phyloP scores from a whole-genome alignment of 2,113 vertebrate genomes.

The Brachyistius frenatus region DNA sequence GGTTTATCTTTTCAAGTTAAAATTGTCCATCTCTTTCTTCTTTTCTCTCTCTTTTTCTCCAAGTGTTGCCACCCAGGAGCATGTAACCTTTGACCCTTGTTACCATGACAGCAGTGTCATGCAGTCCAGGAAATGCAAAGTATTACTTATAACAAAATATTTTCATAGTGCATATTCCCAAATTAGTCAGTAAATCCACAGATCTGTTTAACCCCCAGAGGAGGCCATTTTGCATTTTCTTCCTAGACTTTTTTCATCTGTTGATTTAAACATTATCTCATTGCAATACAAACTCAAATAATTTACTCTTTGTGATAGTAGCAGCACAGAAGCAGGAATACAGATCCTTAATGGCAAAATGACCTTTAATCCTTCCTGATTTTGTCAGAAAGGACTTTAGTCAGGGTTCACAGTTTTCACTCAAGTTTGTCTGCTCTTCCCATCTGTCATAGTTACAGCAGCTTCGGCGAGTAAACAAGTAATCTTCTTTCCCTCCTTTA shows the following conservation, averaged over 20 bases:
- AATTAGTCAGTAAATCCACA: not conserved
- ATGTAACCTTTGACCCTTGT: conserved; percentile 46
- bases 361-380: conserved; percentile 10
- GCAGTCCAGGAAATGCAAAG: conserved; percentile 9
- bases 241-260: not conserved
- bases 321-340: not conserved
- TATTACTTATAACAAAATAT: not conserved
- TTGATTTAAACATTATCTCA: not conserved
- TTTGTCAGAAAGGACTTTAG: not conserved
- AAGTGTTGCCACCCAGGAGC: not conserved
- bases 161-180: not conserved
- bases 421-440: not conserved
- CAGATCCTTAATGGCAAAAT: not conserved
- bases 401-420: not conserved
- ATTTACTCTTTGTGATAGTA: not conserved
- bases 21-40: not conserved
- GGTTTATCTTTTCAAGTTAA: not conserved
- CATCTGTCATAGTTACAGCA: conserved; percentile 13
- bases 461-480: not conserved
- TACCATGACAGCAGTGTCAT: conserved; percentile 27
- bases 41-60: not conserved
- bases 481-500: not conserved
- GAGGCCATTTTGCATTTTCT: not conserved
- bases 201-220: not conserved
- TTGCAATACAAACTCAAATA: not conserved